A percentile compares a stretch with the other conserved stretches of the same genome.
Evolutionary conservation across 2,113 vertebrate genomes (phyloP).

Genomic region (Oostethus manadensis): DNA sequence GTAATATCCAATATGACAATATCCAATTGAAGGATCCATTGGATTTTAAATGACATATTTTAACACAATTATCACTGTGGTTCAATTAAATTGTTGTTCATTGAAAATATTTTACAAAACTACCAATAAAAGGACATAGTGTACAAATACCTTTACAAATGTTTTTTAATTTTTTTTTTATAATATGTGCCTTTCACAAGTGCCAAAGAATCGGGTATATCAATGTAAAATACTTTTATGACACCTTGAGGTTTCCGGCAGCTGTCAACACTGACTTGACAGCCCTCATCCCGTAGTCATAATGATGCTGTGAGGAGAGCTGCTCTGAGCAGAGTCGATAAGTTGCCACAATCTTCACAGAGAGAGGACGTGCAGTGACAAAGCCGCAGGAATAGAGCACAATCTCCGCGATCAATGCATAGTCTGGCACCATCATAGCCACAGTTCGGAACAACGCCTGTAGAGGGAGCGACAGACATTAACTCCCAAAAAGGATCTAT

Average conservation of each 20-base stretch:
- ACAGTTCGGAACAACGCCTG: constrained; percentile 88
- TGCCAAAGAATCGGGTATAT: background rate
- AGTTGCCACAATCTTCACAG: constrained; percentile 85
- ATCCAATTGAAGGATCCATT: no score
- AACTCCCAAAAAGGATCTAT: background rate
- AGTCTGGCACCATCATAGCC: constrained; percentile 94
- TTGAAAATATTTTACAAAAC: no score
- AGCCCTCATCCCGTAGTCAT: constrained; percentile 89
- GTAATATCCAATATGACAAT: no score
- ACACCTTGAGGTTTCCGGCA: constrained; percentile 87
- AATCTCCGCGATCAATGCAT: constrained; percentile 90
- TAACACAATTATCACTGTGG: no score
- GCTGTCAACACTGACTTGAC: constrained; percentile 89
- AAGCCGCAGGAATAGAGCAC: constrained; percentile 90
- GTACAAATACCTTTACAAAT: background rate
- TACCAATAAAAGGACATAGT: no score
- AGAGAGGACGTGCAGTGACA: constrained; percentile 82
- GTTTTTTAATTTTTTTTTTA: no score
- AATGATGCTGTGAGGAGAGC: constrained; percentile 85
- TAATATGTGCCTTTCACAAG: no score
- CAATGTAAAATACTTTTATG: background rate
- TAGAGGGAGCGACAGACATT: background rate
- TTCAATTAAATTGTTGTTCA: no score
- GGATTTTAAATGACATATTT: no score
- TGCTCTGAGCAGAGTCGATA: constrained; percentile 86